Evolutionary conservation across 1,140 invertebrate genomes (phyloP).

Genomic region (Drosophila equinoxialis): DNA sequence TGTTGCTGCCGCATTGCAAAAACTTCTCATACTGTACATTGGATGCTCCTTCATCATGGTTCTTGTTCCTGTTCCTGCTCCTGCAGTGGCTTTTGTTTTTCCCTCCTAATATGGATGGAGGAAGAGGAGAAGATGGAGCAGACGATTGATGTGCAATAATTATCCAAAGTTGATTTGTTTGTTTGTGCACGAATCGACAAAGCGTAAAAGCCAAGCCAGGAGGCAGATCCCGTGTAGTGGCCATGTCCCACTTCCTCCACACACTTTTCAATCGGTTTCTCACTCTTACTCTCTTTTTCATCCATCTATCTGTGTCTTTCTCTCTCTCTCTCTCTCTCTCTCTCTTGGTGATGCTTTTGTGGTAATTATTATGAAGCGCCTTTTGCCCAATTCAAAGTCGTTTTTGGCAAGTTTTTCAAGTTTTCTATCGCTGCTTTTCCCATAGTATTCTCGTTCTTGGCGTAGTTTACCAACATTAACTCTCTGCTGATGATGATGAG

Average conservation of each 20-base stretch:
- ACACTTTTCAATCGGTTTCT: conserved; percentile 16
- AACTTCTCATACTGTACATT: conserved; percentile 54
- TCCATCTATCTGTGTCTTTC: not conserved
- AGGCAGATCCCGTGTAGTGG: conserved; percentile 23
- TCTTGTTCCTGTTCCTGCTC: conserved; percentile 8
- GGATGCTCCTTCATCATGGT: conserved; percentile 30
- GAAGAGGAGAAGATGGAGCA: conserved; percentile 19
- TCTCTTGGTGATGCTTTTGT: conserved; percentile 25
- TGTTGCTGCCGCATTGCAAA: conserved; percentile 53
- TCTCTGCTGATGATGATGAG: conserved; percentile 37
- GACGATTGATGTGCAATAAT: conserved; percentile 81
- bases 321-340: not conserved
- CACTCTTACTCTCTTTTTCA: not conserved
- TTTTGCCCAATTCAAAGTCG: conserved; percentile 46
- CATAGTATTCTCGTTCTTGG: conserved; percentile 60
- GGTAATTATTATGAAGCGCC: conserved; percentile 65
- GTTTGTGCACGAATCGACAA: conserved; percentile 71
- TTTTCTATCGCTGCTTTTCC: conserved; percentile 49
- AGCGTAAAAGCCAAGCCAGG: conserved; percentile 73
- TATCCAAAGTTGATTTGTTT: conserved; percentile 83
- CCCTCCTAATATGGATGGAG: conserved; percentile 12
- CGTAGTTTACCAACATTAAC: conserved; percentile 50
- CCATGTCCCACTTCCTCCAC: conserved; percentile 14
- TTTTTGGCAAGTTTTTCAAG: conserved; percentile 63
- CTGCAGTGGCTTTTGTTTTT: conserved; percentile 41